phyloP scores from a whole-genome alignment of 37 sponge, comb jelly and placozoan genomes.

The Chondrosia reniformis region DNA sequence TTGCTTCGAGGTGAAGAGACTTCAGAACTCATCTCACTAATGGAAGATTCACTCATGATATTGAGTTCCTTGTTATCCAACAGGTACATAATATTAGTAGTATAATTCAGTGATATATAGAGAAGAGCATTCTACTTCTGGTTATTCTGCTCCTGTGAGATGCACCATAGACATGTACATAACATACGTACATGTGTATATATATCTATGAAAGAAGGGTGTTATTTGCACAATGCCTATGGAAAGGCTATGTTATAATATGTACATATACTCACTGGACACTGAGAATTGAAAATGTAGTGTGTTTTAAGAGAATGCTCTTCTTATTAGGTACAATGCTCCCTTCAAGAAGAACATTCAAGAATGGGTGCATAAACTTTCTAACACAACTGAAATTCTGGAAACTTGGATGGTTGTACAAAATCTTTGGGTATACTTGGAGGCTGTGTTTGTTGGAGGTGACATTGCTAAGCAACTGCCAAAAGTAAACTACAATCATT shows the following conservation, averaged over 20 bases:
- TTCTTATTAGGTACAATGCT: conserved; percentile 86
- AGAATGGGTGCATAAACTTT: conserved; percentile 92
- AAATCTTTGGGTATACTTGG: conserved; percentile 99
- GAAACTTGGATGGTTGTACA: conserved; percentile 98
- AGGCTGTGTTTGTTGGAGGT: conserved; percentile 99
- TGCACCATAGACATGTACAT: too few species aligned
- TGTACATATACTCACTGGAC: neutral
- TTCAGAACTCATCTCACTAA: conserved; percentile 82
- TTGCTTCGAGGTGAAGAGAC: conserved; percentile 95
- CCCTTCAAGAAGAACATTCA: conserved; percentile 99
- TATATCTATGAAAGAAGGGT: neutral
- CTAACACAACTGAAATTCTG: conserved; percentile 92
- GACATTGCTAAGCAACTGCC: conserved; percentile 99
- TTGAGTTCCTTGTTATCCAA: conserved; percentile 98
- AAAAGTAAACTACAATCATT: conserved; percentile 43
- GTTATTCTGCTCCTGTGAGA: too few species aligned
- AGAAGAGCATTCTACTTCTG: too few species aligned
- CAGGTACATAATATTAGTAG: too few species aligned
- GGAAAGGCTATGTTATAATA: neutral
- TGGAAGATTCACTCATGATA: conserved; percentile 99
- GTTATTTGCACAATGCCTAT: neutral
- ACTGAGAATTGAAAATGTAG: neutral
- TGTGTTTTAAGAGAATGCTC: neutral
- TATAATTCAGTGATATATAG: too few species aligned
- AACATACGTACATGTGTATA: neutral